These are phyloP conservation scores for Pangasianodon gigas DNA, from an alignment of 2,113 vertebrate genomes.

Conservation along the genomic window DNA sequence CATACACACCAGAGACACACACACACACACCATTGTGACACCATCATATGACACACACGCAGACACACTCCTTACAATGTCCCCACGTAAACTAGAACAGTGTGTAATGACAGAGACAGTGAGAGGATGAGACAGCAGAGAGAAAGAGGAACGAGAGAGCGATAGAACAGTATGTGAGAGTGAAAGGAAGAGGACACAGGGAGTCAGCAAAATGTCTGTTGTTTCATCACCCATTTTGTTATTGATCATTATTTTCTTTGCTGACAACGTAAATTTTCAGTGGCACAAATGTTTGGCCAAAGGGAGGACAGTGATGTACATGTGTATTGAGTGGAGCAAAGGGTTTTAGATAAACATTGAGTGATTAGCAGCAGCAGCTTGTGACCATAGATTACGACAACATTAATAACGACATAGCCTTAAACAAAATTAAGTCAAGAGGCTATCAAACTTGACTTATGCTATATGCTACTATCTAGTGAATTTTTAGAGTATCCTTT, in stretches of 20 bases:
- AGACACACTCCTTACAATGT: background rate
- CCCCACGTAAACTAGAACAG: background rate
- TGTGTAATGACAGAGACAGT: background rate
- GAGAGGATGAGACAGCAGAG: background rate
- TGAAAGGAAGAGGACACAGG: background rate
- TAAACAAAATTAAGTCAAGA: no score
- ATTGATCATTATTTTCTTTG: conserved; percentile 34
- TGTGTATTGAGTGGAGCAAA: background rate
- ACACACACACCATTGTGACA: background rate
- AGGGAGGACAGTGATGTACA: background rate
- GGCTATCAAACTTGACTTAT: background rate
- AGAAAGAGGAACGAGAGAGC: background rate
- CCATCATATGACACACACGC: background rate
- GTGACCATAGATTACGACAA: background rate
- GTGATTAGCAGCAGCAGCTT: background rate
- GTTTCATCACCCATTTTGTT: conserved; percentile 15
- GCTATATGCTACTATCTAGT: background rate
- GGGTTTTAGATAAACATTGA: background rate
- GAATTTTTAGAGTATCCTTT: no score
- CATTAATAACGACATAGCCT: no score
- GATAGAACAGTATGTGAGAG: background rate
- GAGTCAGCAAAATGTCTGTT: conserved; percentile 11
- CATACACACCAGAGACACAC: conserved; percentile 11
- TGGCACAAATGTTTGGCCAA: background rate
- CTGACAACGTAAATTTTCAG: background rate